Base-by-base conservation (phyloP, 2,888 invertebrate species). In the Timema cristinae region DNA sequence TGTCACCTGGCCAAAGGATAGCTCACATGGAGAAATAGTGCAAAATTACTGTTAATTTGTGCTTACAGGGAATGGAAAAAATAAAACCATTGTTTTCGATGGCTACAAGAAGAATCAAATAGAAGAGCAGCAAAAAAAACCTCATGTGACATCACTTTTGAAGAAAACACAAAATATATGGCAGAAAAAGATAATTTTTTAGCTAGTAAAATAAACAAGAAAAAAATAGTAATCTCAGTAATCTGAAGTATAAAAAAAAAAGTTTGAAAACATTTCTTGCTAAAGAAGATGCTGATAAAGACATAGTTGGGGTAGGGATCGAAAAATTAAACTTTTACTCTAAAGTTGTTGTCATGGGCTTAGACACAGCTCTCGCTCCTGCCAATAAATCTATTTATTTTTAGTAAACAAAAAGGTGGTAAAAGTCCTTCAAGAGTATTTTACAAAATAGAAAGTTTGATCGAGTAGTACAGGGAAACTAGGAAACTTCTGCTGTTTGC, bases 61-160 rank as follows among this genome's bases (percentile, higher is more conserved):
- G 48, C 6, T 63, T 47, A 15, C 10, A 47, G 16, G 48, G 10
- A 4, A 63, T 16, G 63, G 63, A 63, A 13, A 63, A 63, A 7
- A 63, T 63, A 63, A 7, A 8, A 63, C 32, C 48, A 63, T 63
- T 11, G 48, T 63, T 32, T 63, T 63, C 48, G 1, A 63, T 63
- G 63, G 63, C 32, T 63, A 63, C 32, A 32, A 32, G 7, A 63
- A 63, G 63, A 16, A 63, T 16, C 6, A 63, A 63, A 8, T 32
- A 63, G 16, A 63, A 63, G 63, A 63, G 63, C 63, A 7, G 15
- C 63, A 6, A 63, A 63, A 15, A 15, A 63, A 63, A 63, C 63
- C 48, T 63, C 63, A 16, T 63, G 32, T 16, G 63, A 63, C 63
- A 63, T 0, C 8, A 63, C 32, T 13, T 16, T 63, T 13, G 13